Conservation (phyloP, 2,797 vertebrate genomes). For the Spinus olivaceus region DNA sequence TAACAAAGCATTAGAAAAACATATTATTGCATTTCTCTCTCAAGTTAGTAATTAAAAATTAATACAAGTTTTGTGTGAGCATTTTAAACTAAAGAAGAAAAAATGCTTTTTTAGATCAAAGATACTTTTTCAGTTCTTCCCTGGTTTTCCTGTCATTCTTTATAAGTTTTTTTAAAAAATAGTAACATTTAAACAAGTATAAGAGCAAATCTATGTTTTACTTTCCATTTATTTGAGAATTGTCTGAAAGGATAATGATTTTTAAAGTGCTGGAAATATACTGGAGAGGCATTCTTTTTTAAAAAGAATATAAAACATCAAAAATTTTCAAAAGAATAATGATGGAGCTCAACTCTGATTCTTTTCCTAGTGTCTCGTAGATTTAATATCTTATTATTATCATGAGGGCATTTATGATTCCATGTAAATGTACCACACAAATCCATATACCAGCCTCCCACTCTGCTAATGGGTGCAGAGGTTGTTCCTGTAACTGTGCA, state of each 20-base stretch:
- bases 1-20: slow-evolving; percentile 52
- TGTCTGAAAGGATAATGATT: slow-evolving; percentile 42
- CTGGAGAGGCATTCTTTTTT: background rate
- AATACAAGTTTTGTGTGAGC: background rate
- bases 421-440: background rate
- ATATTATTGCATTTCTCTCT: slow-evolving; percentile 49
- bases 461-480: background rate
- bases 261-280: background rate
- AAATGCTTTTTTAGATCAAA: slow-evolving; percentile 26
- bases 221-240: slow-evolving; percentile 41
- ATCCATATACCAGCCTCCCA: background rate
- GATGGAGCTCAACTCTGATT: background rate
- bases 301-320: background rate
- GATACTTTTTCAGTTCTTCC: background rate
- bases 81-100: slow-evolving; percentile 6
- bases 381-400: background rate
- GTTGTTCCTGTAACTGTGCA: background rate
- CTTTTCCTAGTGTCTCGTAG: background rate
- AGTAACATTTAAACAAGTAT: background rate
- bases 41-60: slow-evolving; percentile 49
- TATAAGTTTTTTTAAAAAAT: background rate
- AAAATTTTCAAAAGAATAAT: background rate
- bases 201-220: background rate
- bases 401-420: background rate
- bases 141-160: background rate